Evolutionary conservation across 2,888 invertebrate species (phyloP).

Genomic region (Bibio marci): DNA sequence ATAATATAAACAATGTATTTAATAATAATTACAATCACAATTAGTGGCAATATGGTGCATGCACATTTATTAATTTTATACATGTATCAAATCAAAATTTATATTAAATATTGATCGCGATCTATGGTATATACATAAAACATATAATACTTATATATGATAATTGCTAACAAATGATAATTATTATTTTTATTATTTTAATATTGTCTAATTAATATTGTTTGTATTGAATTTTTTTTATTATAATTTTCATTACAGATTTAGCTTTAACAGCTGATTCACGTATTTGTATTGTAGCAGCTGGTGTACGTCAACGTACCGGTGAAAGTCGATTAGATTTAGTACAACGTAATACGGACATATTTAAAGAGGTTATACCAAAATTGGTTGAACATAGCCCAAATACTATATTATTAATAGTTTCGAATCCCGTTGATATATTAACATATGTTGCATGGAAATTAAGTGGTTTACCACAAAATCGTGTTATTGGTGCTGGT

Average conservation of each 20-base stretch:
- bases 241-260: slow-evolving; percentile 31
- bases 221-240: too few relatives aligned
- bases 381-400: slow-evolving; percentile 50
- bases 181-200: too few relatives aligned
- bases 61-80: too few relatives aligned
- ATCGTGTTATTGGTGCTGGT: slow-evolving; percentile 80
- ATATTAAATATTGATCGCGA: too few relatives aligned
- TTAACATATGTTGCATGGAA: slow-evolving; percentile 92
- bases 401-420: slow-evolving; percentile 66
- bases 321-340: slow-evolving; percentile 76
- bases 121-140: too few relatives aligned
- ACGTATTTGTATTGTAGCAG: slow-evolving; percentile 73
- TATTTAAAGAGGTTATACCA: slow-evolving; percentile 77
- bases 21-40: too few relatives aligned
- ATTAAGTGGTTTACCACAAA: slow-evolving; percentile 71
- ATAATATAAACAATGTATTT: too few relatives aligned
- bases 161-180: too few relatives aligned
- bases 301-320: slow-evolving; percentile 78
- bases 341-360: slow-evolving; percentile 80
- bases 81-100: too few relatives aligned
- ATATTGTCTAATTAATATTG: too few relatives aligned
- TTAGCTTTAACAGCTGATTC: slow-evolving; percentile 63
- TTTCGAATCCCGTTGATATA: slow-evolving; percentile 86
- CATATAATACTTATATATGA: too few relatives aligned
- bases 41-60: too few relatives aligned